These are phyloP conservation scores for Micoletzkya japonica DNA, from an alignment of 2,888 invertebrate genomes.

Conservation along the genomic window DNA sequence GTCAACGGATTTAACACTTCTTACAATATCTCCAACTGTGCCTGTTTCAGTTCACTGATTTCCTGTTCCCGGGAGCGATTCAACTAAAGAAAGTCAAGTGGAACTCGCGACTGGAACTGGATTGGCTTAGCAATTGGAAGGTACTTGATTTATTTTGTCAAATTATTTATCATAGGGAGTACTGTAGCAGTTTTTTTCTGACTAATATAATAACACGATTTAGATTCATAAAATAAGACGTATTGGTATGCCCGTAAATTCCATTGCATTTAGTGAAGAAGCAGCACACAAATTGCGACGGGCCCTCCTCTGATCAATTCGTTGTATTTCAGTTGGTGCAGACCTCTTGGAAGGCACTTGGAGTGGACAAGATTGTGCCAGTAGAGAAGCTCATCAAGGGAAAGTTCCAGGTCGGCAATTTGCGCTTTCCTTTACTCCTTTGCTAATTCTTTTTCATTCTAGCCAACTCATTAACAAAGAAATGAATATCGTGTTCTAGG, in stretches of 20 bases:
- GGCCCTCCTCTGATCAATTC: no score
- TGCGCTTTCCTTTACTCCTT: not conserved
- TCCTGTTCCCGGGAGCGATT: conserved; percentile 80
- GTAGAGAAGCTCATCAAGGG: conserved; percentile 99
- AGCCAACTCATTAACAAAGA: not conserved
- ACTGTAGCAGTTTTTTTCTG: no score
- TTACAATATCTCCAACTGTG: no score
- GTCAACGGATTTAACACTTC: no score
- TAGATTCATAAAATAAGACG: no score
- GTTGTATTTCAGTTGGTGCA: conserved; percentile 71
- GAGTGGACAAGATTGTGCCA: conserved; percentile 98
- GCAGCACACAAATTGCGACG: no score
- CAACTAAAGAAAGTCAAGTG: conserved; percentile 74
- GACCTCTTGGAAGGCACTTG: conserved; percentile 92
- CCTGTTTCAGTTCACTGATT: conserved; percentile 96
- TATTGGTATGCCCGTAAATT: no score
- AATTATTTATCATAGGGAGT: no score
- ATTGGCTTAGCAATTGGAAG: conserved; percentile 99
- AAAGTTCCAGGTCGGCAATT: conserved; percentile 77
- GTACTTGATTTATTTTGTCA: no score
- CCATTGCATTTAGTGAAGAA: no score
- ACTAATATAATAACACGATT: not conserved
- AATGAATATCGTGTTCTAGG: conserved; percentile 65
- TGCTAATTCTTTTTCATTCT: not conserved
- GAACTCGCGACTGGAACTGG: conserved; percentile 96